Evolutionary conservation across 2,113 vertebrate species (phyloP).

Genomic region (Callocephalon fimbriatum): DNA sequence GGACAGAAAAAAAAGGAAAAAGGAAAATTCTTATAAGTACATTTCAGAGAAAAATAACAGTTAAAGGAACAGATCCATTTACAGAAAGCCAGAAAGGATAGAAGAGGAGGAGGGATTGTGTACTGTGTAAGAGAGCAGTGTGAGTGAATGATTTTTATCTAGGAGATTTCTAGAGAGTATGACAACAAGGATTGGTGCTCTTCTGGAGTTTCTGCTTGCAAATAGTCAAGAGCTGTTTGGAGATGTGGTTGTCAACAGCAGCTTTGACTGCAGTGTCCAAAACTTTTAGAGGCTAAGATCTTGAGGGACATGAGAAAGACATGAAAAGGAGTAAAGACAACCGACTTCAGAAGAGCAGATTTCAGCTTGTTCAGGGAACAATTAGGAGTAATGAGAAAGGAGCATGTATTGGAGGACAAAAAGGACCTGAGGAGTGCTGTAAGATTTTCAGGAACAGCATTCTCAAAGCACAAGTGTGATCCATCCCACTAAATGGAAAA

Average conservation of each 20-base stretch:
- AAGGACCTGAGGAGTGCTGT: not conserved
- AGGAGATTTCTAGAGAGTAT: not conserved
- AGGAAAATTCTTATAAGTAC: not conserved
- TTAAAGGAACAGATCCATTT: not conserved
- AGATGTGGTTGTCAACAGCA: not conserved
- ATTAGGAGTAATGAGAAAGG: not conserved
- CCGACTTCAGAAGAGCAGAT: not conserved
- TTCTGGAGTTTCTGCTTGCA: not conserved
- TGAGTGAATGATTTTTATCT: not conserved
- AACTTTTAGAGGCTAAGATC: not conserved
- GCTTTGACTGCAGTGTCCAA: not conserved
- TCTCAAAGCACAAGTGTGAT: not conserved
- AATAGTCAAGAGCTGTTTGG: not conserved
- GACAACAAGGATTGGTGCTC: not conserved
- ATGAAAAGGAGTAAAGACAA: not conserved
- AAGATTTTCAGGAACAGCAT: not conserved
- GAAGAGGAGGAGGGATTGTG: not conserved
- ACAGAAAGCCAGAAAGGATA: not conserved
- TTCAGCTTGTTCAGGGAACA: not conserved
- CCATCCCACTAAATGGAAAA: not conserved
- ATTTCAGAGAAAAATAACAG: not conserved
- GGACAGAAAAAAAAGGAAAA: not conserved
- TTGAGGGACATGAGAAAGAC: not conserved
- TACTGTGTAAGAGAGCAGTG: not conserved
- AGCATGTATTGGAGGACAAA: not conserved